Base-by-base conservation (phyloP, 2,113 vertebrate genomes). In the Reinhardtius hippoglossoides region DNA sequence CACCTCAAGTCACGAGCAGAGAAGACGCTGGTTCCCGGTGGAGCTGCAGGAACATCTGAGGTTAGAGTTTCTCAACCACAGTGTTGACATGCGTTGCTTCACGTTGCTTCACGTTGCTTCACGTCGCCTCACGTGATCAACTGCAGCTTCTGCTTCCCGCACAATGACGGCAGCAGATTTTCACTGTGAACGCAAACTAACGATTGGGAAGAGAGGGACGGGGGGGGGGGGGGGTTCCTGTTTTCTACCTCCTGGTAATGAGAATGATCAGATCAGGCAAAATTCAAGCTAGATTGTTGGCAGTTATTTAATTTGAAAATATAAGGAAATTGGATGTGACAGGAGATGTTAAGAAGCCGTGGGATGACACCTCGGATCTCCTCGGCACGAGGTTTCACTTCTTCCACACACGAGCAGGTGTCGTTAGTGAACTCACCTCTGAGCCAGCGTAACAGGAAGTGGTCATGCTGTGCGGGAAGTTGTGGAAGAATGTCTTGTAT, bases 391-490 rank as follows among this genome's bases (percentile, higher is more conserved):
- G 27, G 27, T 31, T 31, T 31, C 35, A 37, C 35, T 37, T 37
- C 9, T 37, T 37, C n/a, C n/a, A n/a, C 21, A 10, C 24, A 40
- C 18, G 35, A 24, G 27, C 27, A 56, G 71, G 24, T 67, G n/a
- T 26, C 4, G 14, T 2, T 27, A n/a, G 20, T 69, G 0, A 54
- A 67, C 94, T 95, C 79, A 99, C 98, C 98, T 96, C 98, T 92
- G 46, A 98, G 97, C 97, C 97, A 99, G 24, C 97, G 96, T 61
- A 99, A 92, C 72, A 99, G 94, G 90, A 95, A 98, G 81, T 96
- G 93, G 89, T 99, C 97, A 0, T 96, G 95, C 67, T 97, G 96
- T 4, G 88, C 87, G 27, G 97, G 97, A 71, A 98, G 93, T 5
- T 87, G 85, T 9, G 96, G 92, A 77, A 98, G 87, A 87, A 99